Conservation (phyloP, 2,113 vertebrate species). For the Cyanoderma ruficeps region DNA sequence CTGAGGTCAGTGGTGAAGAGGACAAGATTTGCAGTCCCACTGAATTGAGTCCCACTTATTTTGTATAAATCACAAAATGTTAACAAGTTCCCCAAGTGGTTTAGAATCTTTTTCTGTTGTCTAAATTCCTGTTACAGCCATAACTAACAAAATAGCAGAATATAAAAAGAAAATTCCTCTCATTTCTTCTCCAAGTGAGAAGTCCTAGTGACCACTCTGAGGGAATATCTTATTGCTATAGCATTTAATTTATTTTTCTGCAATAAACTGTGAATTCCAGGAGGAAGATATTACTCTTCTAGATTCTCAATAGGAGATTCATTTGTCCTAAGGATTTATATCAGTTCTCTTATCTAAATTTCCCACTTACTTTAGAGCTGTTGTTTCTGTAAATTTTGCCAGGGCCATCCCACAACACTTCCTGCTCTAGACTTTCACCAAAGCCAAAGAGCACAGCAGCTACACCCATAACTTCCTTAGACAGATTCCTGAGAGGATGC, state of each 20-base stretch:
- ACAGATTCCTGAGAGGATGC: slow-evolving; percentile 37
- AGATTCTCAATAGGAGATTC: not conserved
- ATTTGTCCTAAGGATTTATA: not conserved
- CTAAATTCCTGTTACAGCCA: not conserved
- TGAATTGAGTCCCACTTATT: not conserved
- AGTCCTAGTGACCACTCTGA: not conserved
- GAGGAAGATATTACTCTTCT: not conserved
- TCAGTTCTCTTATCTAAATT: not conserved
- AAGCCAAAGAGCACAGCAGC: not conserved
- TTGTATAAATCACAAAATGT: not conserved
- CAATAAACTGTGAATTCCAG: not conserved
- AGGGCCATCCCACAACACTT: slow-evolving; percentile 5
- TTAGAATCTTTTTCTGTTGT: not conserved
- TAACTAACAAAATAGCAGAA: not conserved
- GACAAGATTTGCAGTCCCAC: not conserved
- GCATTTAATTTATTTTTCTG: not conserved
- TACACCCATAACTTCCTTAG: slow-evolving; percentile 55
- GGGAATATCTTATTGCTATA: not conserved
- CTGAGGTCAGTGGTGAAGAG: not conserved
- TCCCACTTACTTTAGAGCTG: not conserved
- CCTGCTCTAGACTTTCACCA: not conserved
- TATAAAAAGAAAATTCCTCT: not conserved
- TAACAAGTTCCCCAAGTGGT: not conserved
- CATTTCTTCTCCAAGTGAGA: not conserved
- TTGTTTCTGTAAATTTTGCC: not conserved